Conservation (phyloP, 2,113 vertebrate species). For the Tachysurus vachellii region DNA sequence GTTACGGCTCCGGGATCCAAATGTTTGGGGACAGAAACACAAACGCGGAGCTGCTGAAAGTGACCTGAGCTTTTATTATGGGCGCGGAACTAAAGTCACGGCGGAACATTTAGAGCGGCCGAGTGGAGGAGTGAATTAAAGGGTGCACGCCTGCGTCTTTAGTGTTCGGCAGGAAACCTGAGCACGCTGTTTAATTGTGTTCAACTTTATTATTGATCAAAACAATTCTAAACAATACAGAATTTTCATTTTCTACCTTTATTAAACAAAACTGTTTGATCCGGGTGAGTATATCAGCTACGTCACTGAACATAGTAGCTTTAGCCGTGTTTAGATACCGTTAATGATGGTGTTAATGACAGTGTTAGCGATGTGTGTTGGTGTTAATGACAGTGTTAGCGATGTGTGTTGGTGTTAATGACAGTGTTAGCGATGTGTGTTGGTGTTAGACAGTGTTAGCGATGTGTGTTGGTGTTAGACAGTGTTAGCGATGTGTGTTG, state of each 20-base stretch:
- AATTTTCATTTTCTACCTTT: rapidly evolving
- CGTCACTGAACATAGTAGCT: neutral
- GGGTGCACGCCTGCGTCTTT: neutral
- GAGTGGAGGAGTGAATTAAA: neutral
- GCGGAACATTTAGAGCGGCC: slow-evolving; percentile 26
- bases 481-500: too few species aligned
- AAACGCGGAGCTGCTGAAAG: neutral
- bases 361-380: neutral
- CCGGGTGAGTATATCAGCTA: neutral
- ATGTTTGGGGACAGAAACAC: neutral
- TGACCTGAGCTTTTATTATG: neutral
- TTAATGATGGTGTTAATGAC: neutral
- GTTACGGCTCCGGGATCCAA: too few species aligned
- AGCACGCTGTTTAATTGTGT: rapidly evolving
- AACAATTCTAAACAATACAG: too few species aligned
- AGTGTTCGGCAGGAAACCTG: neutral
- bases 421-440: too few species aligned
- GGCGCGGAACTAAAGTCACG: neutral
- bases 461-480: too few species aligned
- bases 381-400: neutral
- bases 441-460: too few species aligned
- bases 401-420: too few species aligned
- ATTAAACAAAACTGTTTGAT: neutral
- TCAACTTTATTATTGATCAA: rapidly evolving
- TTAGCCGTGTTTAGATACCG: neutral